Base-by-base conservation (phyloP, 2,888 invertebrate species). In the Hirtodrosophila trivittata region DNA sequence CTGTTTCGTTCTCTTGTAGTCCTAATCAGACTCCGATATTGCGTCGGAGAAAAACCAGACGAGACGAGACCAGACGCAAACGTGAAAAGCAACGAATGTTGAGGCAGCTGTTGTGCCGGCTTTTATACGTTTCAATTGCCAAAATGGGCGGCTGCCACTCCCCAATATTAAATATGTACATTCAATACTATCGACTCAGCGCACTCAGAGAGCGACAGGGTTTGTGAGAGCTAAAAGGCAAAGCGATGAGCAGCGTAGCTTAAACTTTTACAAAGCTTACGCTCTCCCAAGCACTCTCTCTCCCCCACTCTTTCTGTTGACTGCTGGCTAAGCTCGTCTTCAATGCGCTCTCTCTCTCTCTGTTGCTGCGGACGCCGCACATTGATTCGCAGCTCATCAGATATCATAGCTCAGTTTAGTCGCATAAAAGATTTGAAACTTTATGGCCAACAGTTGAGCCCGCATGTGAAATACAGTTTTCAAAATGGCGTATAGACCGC, bases 31-130 rank as follows among this genome's bases (percentile, higher is more conserved):
- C 75, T 85, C 77, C 86, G 83, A 64, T 74, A 64, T 71, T 69
- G 54, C 73, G 77, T 75, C 87, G 82, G 78, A 87, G 74, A 75
- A 83, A 88, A 67, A 70, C 46, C 57, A 72, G 70, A 71, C 89
- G 89, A 89, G 88, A 90, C 90, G 87, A 85, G 88, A 84, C 88
- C 89, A 90, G 87, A 88, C 87, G 87, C 88, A 83, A 91, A 90
- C 89, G 91, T 91, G 91, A 91, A 91, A 90, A 91, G 72, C 72
- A 72, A 73, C 71, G 73, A 71, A 71, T 71, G 63, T 55, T 71
- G 47, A 64, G 68, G 41, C 73, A 55, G 58, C 58, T 33, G 71
- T 49, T 52, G 49, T 54, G 64, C 64, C 73, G 73, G 73, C 71
- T 71, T 71, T 67, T 71, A 71, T 71, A 71, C 71, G 71, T 71